phyloP scores from a whole-genome alignment of 2,797 vertebrate genomes.

The Phrynocephalus forsythii region DNA sequence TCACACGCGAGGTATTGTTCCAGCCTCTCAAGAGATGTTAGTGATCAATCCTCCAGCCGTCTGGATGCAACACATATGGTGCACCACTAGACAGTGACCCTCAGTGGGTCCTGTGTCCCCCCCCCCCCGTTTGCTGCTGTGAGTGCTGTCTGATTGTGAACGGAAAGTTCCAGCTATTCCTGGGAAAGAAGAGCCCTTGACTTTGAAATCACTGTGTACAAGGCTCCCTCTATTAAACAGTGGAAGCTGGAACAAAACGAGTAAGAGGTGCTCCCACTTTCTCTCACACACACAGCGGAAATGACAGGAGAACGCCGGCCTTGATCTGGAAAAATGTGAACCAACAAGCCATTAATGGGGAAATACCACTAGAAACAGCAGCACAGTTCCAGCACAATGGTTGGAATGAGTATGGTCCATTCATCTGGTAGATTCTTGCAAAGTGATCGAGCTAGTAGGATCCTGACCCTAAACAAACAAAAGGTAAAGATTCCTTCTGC shows the following conservation, averaged over 20 bases:
- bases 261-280: no score
- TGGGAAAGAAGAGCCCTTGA: background rate
- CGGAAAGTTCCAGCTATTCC: background rate
- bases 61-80: background rate
- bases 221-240: background rate
- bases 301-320: background rate
- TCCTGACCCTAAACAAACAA: background rate
- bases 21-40: background rate
- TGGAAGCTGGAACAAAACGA: background rate
- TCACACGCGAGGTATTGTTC: background rate
- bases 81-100: background rate
- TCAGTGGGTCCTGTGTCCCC: no score
- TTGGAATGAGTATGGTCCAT: background rate
- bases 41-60: background rate
- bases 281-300: background rate
- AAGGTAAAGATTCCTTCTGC: no score
- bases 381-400: background rate
- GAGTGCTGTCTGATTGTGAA: background rate
- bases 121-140: background rate
- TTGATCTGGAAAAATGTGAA: background rate
- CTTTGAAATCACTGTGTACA: background rate
- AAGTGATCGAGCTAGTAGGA: background rate
- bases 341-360: background rate
- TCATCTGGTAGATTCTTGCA: background rate
- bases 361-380: background rate